Evolutionary conservation across 2,113 vertebrate genomes (phyloP).

Genomic region (Chlamydotis undulata): DNA sequence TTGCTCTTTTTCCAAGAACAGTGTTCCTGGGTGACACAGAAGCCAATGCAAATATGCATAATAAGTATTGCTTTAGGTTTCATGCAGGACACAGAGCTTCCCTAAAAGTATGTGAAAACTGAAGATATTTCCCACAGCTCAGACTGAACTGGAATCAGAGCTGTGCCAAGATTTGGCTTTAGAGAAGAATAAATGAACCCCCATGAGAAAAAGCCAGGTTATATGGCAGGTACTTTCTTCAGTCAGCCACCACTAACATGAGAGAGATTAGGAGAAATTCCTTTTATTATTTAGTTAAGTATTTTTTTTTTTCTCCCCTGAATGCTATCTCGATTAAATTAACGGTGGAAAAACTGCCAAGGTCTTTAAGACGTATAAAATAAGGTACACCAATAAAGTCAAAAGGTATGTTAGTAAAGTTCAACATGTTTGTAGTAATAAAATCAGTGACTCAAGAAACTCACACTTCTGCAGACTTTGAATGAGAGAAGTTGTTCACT

Average conservation of each 20-base stretch:
- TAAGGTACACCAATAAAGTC: conserved; percentile 67
- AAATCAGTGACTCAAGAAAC: conserved; percentile 66
- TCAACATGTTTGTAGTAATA: conserved; percentile 69
- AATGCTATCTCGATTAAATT: conserved; percentile 57
- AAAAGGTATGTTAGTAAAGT: conserved; percentile 69
- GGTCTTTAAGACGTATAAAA: conserved; percentile 65
- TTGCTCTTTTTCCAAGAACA: not conserved
- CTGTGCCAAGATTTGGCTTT: not conserved
- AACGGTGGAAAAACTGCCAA: conserved; percentile 54
- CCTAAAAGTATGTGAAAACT: not conserved
- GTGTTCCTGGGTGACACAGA: conserved; percentile 53
- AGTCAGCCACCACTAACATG: not conserved
- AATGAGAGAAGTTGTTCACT: conserved; percentile 69
- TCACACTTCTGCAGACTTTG: conserved; percentile 62
- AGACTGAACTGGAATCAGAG: not conserved
- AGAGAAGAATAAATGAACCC: not conserved
- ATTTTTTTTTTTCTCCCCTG: conserved; percentile 10
- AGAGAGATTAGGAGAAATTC: conserved; percentile 64
- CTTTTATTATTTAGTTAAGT: conserved; percentile 42
- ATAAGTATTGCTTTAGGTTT: conserved; percentile 19
- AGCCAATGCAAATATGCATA: conserved; percentile 39
- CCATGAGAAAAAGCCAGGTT: not conserved
- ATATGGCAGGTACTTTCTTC: not conserved
- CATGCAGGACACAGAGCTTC: not conserved
- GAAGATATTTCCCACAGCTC: conserved; percentile 29